Percentiles rank a stretch among this genome's conserved stretches.
phyloP scores from a whole-genome alignment of 2,113 vertebrate genomes.

The Bufo gargarizans region DNA sequence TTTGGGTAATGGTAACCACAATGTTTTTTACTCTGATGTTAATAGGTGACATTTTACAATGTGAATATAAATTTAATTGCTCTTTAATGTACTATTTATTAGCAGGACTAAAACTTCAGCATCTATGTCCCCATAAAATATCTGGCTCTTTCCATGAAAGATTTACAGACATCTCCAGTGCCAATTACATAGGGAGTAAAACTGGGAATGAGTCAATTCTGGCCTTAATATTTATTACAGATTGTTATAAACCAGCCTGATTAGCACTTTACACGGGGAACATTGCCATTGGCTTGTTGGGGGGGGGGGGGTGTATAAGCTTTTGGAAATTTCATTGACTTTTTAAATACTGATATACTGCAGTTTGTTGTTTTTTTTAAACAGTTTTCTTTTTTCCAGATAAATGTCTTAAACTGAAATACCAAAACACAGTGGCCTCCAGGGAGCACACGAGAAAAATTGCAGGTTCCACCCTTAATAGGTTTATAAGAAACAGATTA shows the following conservation, averaged over 20 bases:
- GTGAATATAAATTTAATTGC: not conserved
- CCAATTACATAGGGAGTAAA: conserved; percentile 27
- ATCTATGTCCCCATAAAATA: conserved; percentile 16
- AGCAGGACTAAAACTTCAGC: not conserved
- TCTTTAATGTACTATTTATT: not conserved
- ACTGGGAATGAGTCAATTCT: conserved; percentile 16
- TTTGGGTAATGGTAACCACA: not conserved
- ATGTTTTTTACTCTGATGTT: not conserved
- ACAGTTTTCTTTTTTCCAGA: conserved; percentile 16
- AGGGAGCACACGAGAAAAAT: conserved; percentile 2
- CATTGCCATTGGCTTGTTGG: not conserved
- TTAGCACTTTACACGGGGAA: not conserved
- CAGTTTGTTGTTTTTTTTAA: not conserved
- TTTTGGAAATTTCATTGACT: not conserved
- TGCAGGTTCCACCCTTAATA: conserved; percentile 52
- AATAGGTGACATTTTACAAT: not conserved
- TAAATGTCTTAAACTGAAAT: conserved; percentile 30
- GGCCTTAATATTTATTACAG: not conserved
- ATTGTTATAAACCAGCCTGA: not conserved
- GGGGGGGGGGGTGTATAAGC: not conserved
- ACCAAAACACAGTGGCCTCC: conserved; percentile 36
- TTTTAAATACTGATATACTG: conserved; percentile 25
- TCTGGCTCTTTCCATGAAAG: not conserved
- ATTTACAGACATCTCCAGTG: not conserved
- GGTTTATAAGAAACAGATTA: conserved; percentile 55